These are phyloP conservation scores for Rhingia campestris DNA, from an alignment of 2,888 invertebrate species.

Conservation along the genomic window DNA sequence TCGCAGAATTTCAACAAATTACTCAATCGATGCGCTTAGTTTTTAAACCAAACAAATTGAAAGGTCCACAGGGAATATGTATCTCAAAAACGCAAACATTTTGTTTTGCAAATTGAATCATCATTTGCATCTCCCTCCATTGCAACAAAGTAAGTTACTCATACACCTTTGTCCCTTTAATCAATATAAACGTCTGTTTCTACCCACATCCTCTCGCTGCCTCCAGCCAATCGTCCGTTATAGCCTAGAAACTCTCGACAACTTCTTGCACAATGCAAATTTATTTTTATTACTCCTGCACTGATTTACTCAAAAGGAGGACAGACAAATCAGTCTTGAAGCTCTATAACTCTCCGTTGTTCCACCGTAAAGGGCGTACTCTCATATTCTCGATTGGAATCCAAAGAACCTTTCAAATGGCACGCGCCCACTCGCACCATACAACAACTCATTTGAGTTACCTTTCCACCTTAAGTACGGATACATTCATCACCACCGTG, in stretches of 20 bases:
- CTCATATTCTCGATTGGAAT: background rate
- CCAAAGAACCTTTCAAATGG: constrained; percentile 43
- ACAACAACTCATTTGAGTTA: constrained; percentile 21
- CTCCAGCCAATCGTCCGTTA: constrained; percentile 1
- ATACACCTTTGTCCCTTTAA: background rate
- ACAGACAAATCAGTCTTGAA: constrained; percentile 22
- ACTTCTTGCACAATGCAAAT: constrained; percentile 61
- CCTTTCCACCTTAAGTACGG: constrained; percentile 50
- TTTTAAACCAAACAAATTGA: too few species aligned
- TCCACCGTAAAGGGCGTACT: constrained; percentile 18
- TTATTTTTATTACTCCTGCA: constrained; percentile 37
- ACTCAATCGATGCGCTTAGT: too few species aligned
- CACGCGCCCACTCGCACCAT: constrained; percentile 37
- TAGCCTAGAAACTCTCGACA: constrained; percentile 19
- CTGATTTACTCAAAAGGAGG: constrained; percentile 27
- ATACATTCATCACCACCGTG: constrained; percentile 31
- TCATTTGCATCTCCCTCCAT: background rate
- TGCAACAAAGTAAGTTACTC: background rate
- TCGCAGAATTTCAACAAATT: too few species aligned
- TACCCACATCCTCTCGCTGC: constrained; percentile 27
- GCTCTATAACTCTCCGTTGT: constrained; percentile 1
- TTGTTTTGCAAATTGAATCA: too few species aligned
- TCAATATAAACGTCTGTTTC: background rate
- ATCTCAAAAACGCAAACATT: too few species aligned
- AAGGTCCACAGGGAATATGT: too few species aligned